Conservation (phyloP, 2,113 vertebrate genomes). For the cat (Felis catus) region DNA sequence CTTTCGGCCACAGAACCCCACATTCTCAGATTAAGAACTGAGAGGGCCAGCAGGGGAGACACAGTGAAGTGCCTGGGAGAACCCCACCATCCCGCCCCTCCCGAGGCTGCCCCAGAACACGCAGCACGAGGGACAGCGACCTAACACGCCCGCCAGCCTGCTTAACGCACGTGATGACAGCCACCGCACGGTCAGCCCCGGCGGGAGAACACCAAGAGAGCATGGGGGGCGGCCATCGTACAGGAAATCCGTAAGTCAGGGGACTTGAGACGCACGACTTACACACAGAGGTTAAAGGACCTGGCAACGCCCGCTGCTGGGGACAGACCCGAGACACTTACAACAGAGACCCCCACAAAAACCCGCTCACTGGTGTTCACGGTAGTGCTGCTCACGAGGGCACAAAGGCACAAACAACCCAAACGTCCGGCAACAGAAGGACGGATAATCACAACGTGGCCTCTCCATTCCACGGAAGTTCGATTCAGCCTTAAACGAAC, state of each 20-base stretch:
- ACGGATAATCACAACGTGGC: accelerated
- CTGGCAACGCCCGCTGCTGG: accelerated
- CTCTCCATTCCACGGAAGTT: accelerated
- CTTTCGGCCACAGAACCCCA: accelerated
- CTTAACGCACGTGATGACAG: accelerated
- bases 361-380: accelerated
- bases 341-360: not conserved
- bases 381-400: accelerated
- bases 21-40: accelerated
- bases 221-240: accelerated
- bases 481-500: accelerated
- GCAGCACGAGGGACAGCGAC: accelerated
- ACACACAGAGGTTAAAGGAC: too few relatives aligned
- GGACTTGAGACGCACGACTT: too few relatives aligned
- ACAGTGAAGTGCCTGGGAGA: accelerated
- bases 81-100: accelerated
- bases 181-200: accelerated
- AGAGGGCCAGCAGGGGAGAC: not conserved
- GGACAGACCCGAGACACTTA: accelerated
- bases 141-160: too few relatives aligned
- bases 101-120: accelerated
- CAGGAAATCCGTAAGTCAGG: too few relatives aligned
- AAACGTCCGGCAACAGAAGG: accelerated
- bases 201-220: accelerated
- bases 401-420: accelerated